phyloP scores from a whole-genome alignment of 30 jellyfish, hydroid and myxozoan species.

The Aurelia aurita complex sp. Pacific region DNA sequence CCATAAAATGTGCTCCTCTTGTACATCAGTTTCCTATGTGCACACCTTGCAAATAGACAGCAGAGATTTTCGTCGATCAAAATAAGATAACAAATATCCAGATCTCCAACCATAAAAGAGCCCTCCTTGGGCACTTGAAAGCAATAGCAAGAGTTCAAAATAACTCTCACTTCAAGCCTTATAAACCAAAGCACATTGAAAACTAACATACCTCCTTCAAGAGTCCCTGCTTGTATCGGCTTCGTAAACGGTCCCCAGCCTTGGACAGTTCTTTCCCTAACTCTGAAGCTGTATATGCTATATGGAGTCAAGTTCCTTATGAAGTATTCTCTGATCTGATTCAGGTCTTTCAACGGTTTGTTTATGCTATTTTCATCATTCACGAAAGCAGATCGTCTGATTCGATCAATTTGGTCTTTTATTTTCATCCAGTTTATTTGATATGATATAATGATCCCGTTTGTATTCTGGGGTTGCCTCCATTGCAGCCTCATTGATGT shows the following conservation, averaged over 20 bases:
- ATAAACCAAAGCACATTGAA: no score
- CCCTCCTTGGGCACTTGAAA: no score
- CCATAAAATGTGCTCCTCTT: no score
- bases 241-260: conserved; percentile 90
- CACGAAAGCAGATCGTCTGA: neutral
- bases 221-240: conserved; percentile 28
- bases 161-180: no score
- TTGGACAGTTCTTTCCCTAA: conserved; percentile 69
- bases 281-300: conserved; percentile 53
- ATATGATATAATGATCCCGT: conserved; percentile 39
- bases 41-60: no score
- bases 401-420: neutral
- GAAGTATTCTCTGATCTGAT: conserved; percentile 27
- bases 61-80: no score
- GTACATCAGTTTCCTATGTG: no score
- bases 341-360: conserved; percentile 20
- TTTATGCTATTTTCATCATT: conserved; percentile 3
- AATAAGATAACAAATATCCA: no score
- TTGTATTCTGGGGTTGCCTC: conserved; percentile 41
- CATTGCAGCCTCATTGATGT: conserved; percentile 18
- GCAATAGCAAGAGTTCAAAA: no score
- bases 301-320: conserved; percentile 60
- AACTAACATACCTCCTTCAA: conserved; percentile 69
- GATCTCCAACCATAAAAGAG: no score
- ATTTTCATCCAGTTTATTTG: conserved; percentile 51